Evolutionary conservation across 2,888 invertebrate species (phyloP).

Genomic region (Aphodius granarius): DNA sequence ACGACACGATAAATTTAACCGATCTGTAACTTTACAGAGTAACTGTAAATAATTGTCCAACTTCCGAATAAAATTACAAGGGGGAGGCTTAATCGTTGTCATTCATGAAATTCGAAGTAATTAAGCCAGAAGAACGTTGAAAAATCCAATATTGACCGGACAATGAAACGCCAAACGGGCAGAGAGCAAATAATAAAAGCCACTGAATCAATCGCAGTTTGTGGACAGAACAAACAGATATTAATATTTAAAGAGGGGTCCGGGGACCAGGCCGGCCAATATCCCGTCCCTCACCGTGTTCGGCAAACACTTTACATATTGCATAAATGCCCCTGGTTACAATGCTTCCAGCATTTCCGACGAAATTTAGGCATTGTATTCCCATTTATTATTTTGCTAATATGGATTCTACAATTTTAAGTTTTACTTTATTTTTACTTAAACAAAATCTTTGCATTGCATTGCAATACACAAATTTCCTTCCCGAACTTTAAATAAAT

Average conservation of each 20-base stretch:
- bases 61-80: not conserved
- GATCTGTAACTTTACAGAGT: too few species aligned
- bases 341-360: not conserved
- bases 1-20: too few species aligned
- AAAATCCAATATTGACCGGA: conserved; percentile 36
- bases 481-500: not conserved
- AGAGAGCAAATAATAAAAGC: conserved; percentile 38
- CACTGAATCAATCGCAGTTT: conserved; percentile 40
- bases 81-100: not conserved
- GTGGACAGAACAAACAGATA: conserved; percentile 41
- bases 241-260: conserved; percentile 39
- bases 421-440: not conserved
- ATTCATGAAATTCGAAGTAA: conserved; percentile 13
- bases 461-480: not conserved
- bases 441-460: not conserved
- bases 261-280: conserved; percentile 31
- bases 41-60: not conserved
- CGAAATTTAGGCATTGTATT: not conserved
- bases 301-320: conserved; percentile 40
- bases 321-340: conserved; percentile 26
- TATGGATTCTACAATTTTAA: not conserved
- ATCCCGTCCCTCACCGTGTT: conserved; percentile 33
- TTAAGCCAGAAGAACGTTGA: conserved; percentile 14
- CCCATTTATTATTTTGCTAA: not conserved
- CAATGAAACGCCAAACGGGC: conserved; percentile 35